Conservation (phyloP, 2,888 invertebrate genomes). For the Argyra leucocephala region DNA sequence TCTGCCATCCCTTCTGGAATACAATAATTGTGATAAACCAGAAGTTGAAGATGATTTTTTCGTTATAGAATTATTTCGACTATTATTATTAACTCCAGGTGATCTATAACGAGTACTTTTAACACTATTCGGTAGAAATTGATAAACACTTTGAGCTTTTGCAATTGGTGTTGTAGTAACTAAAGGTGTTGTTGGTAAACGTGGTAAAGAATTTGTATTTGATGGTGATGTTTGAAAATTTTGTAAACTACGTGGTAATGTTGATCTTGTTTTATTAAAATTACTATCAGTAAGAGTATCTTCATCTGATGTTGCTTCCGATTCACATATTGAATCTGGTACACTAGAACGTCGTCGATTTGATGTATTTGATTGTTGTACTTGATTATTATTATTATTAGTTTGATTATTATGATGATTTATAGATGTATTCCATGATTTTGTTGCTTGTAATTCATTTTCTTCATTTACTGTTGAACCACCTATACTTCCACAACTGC, state of each 20-base stretch:
- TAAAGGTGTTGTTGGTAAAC: slow-evolving; percentile 37
- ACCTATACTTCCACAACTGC: slow-evolving; percentile 77
- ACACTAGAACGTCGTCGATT: slow-evolving; percentile 49
- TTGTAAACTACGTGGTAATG: slow-evolving; percentile 55
- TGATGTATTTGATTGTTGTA: slow-evolving; percentile 25
- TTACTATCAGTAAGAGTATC: slow-evolving; percentile 44
- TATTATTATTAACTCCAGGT: slow-evolving; percentile 54
- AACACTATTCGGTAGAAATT: slow-evolving; percentile 54
- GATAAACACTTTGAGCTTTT: slow-evolving; percentile 56
- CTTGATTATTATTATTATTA: slow-evolving; percentile 27
- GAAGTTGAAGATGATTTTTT: slow-evolving; percentile 68
- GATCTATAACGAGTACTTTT: slow-evolving; percentile 82
- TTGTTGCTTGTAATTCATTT: slow-evolving; percentile 37
- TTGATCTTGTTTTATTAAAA: slow-evolving; percentile 46
- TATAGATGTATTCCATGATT: slow-evolving; percentile 37
- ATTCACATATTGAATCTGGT: slow-evolving; percentile 46
- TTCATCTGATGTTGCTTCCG: slow-evolving; percentile 46
- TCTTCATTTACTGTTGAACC: slow-evolving; percentile 45
- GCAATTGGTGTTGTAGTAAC: slow-evolving; percentile 47
- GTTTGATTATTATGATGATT: slow-evolving; percentile 27
- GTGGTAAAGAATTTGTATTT: slow-evolving; percentile 64
- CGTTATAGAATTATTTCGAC: slow-evolving; percentile 50
- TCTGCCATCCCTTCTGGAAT: slow-evolving; percentile 50
- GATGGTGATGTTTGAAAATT: slow-evolving; percentile 45
- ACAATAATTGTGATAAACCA: slow-evolving; percentile 57